Conservation (phyloP, 2,113 vertebrate genomes). For the Cariama cristata region DNA sequence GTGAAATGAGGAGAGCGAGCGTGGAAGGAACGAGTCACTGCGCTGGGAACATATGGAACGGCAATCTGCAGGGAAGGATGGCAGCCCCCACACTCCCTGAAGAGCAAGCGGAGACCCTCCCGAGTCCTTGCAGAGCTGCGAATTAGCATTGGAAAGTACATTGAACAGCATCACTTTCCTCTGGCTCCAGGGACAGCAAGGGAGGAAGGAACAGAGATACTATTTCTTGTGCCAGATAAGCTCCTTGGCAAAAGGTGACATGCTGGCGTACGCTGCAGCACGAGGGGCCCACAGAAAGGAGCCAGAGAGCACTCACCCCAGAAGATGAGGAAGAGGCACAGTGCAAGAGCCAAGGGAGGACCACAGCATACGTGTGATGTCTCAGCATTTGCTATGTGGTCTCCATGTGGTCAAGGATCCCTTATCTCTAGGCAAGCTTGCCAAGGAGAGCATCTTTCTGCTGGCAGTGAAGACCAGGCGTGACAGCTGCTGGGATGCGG, state of each 20-base stretch:
- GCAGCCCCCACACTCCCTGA: neutral
- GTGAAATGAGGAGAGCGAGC: neutral
- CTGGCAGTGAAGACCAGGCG: neutral
- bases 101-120: neutral
- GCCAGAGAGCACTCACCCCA: neutral
- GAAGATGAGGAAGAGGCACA: neutral
- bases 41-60: neutral
- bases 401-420: neutral
- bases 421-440: neutral
- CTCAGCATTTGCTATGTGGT: neutral
- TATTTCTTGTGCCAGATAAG: neutral
- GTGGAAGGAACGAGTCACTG: neutral
- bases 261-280: neutral
- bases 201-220: neutral
- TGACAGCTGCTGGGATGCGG: neutral
- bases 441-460: neutral
- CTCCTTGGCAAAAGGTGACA: neutral
- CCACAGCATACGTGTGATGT: accelerated
- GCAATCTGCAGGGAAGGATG: neutral
- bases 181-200: neutral
- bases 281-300: neutral
- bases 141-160: neutral
- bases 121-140: accelerated
- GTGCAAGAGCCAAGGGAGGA: neutral
- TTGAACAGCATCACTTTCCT: neutral